Evolutionary conservation across 2,113 vertebrate species (phyloP).

Genomic region (Pollimyrus isidori): DNA sequence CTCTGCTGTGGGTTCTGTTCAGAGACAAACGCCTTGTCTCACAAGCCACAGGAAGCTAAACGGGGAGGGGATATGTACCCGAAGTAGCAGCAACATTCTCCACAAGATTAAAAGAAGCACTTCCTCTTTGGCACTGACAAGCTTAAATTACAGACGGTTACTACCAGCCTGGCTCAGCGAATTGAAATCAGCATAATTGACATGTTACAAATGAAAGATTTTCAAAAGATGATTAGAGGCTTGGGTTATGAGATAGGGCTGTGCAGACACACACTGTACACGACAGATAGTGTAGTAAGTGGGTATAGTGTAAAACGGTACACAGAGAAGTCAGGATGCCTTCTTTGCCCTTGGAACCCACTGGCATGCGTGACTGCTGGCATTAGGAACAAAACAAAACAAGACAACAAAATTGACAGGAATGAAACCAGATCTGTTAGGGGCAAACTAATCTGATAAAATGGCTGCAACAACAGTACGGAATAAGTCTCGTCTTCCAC

Average conservation of each 20-base stretch:
- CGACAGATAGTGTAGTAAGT: not conserved
- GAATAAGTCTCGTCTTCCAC: not conserved
- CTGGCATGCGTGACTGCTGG: not conserved
- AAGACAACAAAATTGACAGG: not conserved
- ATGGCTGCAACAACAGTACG: not conserved
- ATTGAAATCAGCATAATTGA: slow-evolving; percentile 56
- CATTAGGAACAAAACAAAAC: not conserved
- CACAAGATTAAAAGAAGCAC: slow-evolving; percentile 29
- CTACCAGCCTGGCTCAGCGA: slow-evolving; percentile 39
- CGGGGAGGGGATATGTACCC: slow-evolving; percentile 9
- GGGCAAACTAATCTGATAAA: not conserved
- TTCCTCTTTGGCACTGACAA: slow-evolving; percentile 29
- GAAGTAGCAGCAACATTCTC: not conserved
- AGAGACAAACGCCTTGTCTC: not conserved
- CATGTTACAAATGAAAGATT: slow-evolving; percentile 51
- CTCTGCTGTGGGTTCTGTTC: not conserved
- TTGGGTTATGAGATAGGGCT: not conserved
- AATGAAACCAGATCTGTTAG: not conserved
- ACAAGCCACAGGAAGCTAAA: slow-evolving; percentile 33
- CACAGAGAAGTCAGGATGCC: not conserved
- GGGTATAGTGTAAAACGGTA: not conserved
- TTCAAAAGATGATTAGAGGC: slow-evolving; percentile 52
- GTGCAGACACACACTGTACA: not conserved
- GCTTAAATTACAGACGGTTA: slow-evolving; percentile 53
- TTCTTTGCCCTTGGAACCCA: not conserved